Percentiles rank a stretch among this genome's conserved stretches.
Conservation (phyloP, 2,113 vertebrate genomes). For the Cercopithecus mona region DNA sequence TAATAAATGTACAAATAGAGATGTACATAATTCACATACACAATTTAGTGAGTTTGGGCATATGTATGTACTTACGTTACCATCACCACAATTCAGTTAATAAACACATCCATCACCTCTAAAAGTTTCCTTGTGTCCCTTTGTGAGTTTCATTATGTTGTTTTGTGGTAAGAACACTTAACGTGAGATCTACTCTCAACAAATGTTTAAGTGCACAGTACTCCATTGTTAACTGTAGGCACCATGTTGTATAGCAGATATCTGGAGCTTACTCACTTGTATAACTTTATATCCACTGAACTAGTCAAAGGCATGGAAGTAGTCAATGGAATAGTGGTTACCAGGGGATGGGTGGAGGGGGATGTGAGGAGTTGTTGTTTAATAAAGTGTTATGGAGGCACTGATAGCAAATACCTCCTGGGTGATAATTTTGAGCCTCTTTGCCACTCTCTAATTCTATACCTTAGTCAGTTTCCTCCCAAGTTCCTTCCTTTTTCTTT, state of each 20-base stretch:
- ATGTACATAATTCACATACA: neutral
- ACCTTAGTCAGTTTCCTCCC: neutral
- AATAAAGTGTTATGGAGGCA: neutral
- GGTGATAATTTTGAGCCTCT: neutral
- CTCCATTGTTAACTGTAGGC: neutral
- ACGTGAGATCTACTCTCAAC: neutral
- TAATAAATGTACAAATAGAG: neutral
- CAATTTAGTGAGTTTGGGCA: neutral
- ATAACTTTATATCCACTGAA: neutral
- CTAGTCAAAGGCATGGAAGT: neutral
- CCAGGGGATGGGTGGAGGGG: too few relatives aligned
- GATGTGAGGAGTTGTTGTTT: neutral
- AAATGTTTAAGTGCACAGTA: neutral
- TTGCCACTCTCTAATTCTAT: neutral
- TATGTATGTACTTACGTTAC: neutral
- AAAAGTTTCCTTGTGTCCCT: neutral
- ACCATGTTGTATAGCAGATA: neutral
- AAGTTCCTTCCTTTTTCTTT: neutral
- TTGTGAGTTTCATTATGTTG: neutral
- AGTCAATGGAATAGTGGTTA: neutral
- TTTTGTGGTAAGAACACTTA: neutral
- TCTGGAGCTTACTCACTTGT: neutral
- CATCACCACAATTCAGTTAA: neutral
- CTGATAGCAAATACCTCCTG: neutral
- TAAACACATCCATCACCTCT: neutral